Conservation (phyloP, 2,113 vertebrate species). For the Lamprologus callipterus region DNA sequence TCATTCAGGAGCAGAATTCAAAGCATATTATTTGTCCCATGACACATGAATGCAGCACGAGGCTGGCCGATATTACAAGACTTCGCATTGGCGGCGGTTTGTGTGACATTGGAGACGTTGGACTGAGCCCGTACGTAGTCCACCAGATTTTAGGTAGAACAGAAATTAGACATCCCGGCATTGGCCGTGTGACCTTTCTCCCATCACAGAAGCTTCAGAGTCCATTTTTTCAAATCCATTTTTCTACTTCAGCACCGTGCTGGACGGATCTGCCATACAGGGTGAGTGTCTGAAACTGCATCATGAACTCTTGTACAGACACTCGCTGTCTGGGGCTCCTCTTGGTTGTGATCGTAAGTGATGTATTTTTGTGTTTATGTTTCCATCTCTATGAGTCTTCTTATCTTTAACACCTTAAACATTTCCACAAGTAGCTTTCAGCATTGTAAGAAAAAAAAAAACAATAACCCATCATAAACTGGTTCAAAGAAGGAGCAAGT, state of each 20-base stretch:
- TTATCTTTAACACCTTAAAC: not conserved
- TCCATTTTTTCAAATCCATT: not conserved
- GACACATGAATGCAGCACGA: slow-evolving; percentile 8
- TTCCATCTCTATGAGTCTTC: not conserved
- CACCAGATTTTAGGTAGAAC: not conserved
- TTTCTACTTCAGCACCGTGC: slow-evolving; percentile 49
- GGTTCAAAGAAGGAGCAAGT: not conserved
- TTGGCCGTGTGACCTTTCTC: not conserved
- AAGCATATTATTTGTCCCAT: not conserved
- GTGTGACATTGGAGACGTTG: slow-evolving; percentile 30
- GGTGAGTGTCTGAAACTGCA: slow-evolving; percentile 55
- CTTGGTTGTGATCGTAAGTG: not conserved
- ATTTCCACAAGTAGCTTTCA: not conserved
- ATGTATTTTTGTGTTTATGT: not conserved
- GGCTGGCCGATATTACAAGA: not conserved
- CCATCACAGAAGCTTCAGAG: not conserved
- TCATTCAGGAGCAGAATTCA: not conserved
- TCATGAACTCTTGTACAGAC: not conserved
- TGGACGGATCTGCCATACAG: slow-evolving; percentile 58
- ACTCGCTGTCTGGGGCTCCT: not conserved
- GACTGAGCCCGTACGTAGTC: not conserved
- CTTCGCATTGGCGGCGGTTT: slow-evolving; percentile 21
- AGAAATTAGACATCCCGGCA: not conserved
- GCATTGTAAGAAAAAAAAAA: not conserved
- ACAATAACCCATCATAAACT: rapidly evolving